Evolutionary conservation across 2,888 invertebrate species (phyloP).

Genomic region (Globia sparganii): DNA sequence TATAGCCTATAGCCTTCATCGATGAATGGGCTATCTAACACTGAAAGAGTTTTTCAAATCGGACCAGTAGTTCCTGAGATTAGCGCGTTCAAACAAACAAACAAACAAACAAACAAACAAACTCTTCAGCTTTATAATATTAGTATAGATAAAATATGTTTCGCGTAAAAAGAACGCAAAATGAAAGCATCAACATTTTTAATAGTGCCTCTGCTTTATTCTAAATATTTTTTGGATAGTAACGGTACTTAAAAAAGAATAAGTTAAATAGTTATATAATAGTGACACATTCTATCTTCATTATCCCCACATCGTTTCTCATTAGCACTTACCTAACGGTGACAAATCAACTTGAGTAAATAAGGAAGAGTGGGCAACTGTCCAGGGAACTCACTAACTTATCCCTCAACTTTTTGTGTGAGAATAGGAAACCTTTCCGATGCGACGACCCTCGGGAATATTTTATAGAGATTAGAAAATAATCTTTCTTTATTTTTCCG

Average conservation of each 20-base stretch:
- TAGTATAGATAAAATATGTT: no score
- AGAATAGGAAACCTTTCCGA: constrained; percentile 53
- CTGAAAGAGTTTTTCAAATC: no score
- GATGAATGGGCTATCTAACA: no score
- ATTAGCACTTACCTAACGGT: constrained; percentile 75
- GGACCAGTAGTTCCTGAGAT: no score
- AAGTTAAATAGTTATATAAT: neutral
- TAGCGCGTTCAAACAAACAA: no score
- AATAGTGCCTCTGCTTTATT: neutral
- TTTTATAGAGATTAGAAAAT: constrained; percentile 56
- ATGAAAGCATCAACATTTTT: neutral
- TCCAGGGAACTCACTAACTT: constrained; percentile 74
- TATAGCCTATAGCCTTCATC: no score
- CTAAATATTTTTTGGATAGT: neutral
- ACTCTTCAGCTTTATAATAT: no score
- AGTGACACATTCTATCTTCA: constrained; percentile 79
- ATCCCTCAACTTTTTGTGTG: constrained; percentile 72
- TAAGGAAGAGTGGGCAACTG: constrained; percentile 69
- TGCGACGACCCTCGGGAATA: constrained; percentile 50
- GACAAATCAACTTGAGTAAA: constrained; percentile 75
- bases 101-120: no score
- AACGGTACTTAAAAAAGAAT: neutral
- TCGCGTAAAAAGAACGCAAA: neutral
- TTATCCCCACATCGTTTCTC: constrained; percentile 84
- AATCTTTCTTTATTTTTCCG: constrained; percentile 39